Base-by-base conservation (phyloP, 64 coral and sea anemone species). In the Pocillopora verrucosa region DNA sequence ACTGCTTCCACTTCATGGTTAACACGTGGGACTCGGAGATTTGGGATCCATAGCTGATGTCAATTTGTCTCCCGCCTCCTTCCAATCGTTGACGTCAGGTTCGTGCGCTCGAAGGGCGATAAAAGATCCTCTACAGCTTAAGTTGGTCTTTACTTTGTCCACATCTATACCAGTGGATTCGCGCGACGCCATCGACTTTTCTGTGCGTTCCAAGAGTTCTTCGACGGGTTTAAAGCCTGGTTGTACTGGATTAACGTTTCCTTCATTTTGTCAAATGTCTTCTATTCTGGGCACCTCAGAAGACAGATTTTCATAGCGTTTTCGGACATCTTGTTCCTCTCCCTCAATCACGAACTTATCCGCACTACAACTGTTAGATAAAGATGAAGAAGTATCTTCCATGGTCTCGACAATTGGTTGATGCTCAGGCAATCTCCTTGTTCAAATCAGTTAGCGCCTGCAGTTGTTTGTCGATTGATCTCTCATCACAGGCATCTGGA, bases 311-410 rank as follows among this genome's bases (percentile, higher is more conserved):
- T 93, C 94, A 80, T 93, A 99, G 7, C 97, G 91, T 86, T 99
- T 95, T 74, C 74, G 88, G 22, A 92, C 88, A 78, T 99, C 97
- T 80, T 95, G 85, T 0, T 80, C 91, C 60, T 99, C 94, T 30
- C 94, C 97, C 37, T 95, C 97, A 11, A 95, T 93, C 19, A 99
- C 89, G 76, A 76, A 99, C 72, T 93, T 89, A 60, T 99, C 97
- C 78, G 91, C 89, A 34, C 92, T 89, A 60, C 94, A 95, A 56
- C 74, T 95, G 57, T 99, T 76, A 30, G 93, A 76, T 11, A 99
- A 84, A 78, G 85, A 87, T 37, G 88, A 82, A 59, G 88, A 87
- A 9, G 92, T 93, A 34, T 99, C 91, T 22, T 91, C 93, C 41
- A 90, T 17, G 36, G 81, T 68, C 34, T 89, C 80, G 13, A 95